These are phyloP conservation scores for Eristalis intricaria DNA, from an alignment of 2,888 invertebrate species.

Conservation along the genomic window DNA sequence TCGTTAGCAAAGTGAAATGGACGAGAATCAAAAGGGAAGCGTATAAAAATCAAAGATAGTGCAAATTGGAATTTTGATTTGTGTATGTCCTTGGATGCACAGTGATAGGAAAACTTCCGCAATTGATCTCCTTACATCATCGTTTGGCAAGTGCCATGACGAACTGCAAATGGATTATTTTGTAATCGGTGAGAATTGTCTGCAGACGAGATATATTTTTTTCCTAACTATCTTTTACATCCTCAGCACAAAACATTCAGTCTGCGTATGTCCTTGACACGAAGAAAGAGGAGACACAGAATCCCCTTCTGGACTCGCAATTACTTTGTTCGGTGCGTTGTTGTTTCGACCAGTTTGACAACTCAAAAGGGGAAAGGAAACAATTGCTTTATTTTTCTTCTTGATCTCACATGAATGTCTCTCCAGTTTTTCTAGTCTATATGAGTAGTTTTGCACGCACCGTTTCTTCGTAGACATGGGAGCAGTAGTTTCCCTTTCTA, in stretches of 20 bases:
- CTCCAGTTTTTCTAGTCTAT: background rate
- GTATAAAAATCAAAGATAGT: background rate
- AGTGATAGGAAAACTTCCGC: background rate
- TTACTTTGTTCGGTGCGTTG: background rate
- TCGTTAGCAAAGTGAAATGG: background rate
- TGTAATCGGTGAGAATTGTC: background rate
- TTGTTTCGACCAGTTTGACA: background rate
- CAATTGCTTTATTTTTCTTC: too few species aligned
- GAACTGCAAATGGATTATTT: background rate
- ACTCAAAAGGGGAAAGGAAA: background rate
- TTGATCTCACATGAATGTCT: background rate
- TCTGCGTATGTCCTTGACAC: background rate
- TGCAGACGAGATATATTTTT: background rate
- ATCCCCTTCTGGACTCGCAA: background rate
- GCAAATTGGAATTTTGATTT: slow-evolving; percentile 11
- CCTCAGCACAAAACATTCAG: background rate
- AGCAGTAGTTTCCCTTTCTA: too few species aligned
- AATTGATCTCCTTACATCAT: background rate
- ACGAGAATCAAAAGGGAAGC: background rate
- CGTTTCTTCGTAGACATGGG: too few species aligned
- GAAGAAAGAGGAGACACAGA: background rate
- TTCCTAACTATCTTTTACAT: background rate
- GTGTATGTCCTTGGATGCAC: slow-evolving; percentile 25
- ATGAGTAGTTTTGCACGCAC: background rate
- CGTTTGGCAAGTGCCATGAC: background rate